A percentile compares a stretch with the other conserved stretches of the same genome.
Conservation (phyloP, 2,888 invertebrate genomes). For the Dorcus parallelipipedus region DNA sequence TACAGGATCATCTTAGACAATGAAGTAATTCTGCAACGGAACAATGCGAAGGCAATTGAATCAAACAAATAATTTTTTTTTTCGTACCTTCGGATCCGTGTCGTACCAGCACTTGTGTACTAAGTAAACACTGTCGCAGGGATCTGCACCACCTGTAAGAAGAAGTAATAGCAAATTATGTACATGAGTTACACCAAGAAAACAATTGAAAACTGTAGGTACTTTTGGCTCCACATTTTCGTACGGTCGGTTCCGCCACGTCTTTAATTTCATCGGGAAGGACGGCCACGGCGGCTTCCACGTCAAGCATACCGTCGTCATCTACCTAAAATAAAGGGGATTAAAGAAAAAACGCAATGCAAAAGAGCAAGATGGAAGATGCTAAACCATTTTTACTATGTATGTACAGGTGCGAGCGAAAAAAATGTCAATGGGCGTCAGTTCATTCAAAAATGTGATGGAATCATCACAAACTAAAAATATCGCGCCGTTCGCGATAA, state of each 20-base stretch:
- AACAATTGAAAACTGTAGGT: conserved; percentile 2
- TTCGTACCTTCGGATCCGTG: conserved; percentile 33
- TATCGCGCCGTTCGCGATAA: no score
- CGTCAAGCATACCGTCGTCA: conserved; percentile 46
- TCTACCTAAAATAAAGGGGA: conserved; percentile 36
- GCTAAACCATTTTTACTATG: no score
- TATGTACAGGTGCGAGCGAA: no score
- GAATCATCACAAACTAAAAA: no score
- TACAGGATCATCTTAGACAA: not conserved
- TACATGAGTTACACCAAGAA: not conserved
- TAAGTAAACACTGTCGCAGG: conserved; percentile 34
- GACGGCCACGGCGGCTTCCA: conserved; percentile 43
- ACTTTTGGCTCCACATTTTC: conserved; percentile 43
- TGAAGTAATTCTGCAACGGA: not conserved
- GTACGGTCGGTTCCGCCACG: conserved; percentile 34
- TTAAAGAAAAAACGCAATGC: not conserved
- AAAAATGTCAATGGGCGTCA: no score
- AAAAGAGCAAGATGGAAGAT: no score
- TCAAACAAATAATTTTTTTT: not conserved
- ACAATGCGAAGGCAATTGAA: not conserved
- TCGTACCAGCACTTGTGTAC: conserved; percentile 35
- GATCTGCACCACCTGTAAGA: conserved; percentile 29
- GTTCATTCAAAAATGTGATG: no score
- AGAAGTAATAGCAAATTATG: not conserved
- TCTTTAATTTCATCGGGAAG: conserved; percentile 41